Evolutionary conservation across 2,888 invertebrate genomes (phyloP).

Genomic region (Lottia gigantea): DNA sequence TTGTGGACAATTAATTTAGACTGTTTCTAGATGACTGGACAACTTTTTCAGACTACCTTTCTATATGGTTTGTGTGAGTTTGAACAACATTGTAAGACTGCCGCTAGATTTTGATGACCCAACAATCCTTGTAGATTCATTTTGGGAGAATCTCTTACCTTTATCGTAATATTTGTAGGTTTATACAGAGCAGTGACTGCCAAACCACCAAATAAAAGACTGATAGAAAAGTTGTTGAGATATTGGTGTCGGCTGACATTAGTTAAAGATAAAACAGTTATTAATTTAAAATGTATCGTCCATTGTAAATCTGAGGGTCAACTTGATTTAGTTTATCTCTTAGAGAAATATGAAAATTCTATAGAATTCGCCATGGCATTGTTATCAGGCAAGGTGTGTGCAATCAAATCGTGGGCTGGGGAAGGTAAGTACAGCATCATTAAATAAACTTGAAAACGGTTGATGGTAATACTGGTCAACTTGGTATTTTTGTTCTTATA

Average conservation of each 20-base stretch:
- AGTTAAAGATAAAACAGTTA: constrained; percentile 30
- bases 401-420: constrained; percentile 22
- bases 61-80: too few relatives aligned
- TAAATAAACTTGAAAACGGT: neutral
- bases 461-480: neutral
- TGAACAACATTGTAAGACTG: too few relatives aligned
- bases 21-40: too few relatives aligned
- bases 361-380: constrained; percentile 54
- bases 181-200: constrained; percentile 43
- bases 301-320: constrained; percentile 36
- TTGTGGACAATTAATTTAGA: too few relatives aligned
- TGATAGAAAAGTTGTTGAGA: constrained; percentile 44
- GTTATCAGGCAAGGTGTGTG: constrained; percentile 42
- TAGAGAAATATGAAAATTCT: constrained; percentile 51
- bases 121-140: too few relatives aligned
- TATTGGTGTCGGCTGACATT: constrained; percentile 52
- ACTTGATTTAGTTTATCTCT: constrained; percentile 36
- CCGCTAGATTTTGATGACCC: too few relatives aligned
- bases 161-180: too few relatives aligned
- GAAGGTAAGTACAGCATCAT: constrained; percentile 17
- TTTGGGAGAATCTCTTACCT: too few relatives aligned
- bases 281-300: constrained; percentile 34
- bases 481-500: constrained; percentile 16
- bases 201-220: constrained; percentile 35
- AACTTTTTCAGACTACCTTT: too few relatives aligned